phyloP scores from a whole-genome alignment of 2,113 vertebrate species.

The Oryzias melastigma region DNA sequence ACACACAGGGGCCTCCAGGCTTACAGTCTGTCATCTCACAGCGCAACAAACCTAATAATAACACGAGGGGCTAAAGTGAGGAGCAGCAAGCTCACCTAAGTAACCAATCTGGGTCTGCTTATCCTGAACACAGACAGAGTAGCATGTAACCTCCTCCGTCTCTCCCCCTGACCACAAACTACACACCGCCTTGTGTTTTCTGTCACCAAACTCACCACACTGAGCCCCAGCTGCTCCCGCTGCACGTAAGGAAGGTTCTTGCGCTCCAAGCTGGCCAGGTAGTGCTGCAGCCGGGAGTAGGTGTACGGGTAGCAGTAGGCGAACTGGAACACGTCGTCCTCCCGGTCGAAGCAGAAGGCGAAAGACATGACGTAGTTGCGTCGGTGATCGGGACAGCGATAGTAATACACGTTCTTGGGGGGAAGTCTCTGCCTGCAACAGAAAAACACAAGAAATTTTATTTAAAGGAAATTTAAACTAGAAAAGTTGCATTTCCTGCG shows the following conservation, averaged over 20 bases:
- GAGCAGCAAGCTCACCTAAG: constrained; percentile 52
- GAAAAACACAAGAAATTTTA: constrained; percentile 28
- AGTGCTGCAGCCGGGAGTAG: constrained; percentile 94
- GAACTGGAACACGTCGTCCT: constrained; percentile 94
- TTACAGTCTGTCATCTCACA: constrained; percentile 61
- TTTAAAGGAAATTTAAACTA: background rate
- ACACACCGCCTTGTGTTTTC: background rate
- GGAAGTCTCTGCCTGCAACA: constrained; percentile 91
- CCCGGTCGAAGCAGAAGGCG: constrained; percentile 96
- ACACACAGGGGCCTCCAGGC: constrained; percentile 35
- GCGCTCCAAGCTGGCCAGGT: constrained; percentile 88
- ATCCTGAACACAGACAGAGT: constrained; percentile 26
- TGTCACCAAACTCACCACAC: constrained; percentile 83
- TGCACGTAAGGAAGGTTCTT: constrained; percentile 89
- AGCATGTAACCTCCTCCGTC: constrained; percentile 7
- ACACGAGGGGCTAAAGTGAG: constrained; percentile 63
- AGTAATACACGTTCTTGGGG: constrained; percentile 97
- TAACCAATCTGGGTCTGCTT: constrained; percentile 47
- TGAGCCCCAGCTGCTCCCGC: constrained; percentile 91
- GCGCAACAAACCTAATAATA: constrained; percentile 64
- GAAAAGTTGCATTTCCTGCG: too few species aligned
- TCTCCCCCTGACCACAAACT: constrained; percentile 17
- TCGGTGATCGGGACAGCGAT: constrained; percentile 94
- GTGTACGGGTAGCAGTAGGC: constrained; percentile 98
- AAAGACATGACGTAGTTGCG: constrained; percentile 99